phyloP scores from a whole-genome alignment of 2,113 vertebrate species.

The Australoheros scitulus region DNA sequence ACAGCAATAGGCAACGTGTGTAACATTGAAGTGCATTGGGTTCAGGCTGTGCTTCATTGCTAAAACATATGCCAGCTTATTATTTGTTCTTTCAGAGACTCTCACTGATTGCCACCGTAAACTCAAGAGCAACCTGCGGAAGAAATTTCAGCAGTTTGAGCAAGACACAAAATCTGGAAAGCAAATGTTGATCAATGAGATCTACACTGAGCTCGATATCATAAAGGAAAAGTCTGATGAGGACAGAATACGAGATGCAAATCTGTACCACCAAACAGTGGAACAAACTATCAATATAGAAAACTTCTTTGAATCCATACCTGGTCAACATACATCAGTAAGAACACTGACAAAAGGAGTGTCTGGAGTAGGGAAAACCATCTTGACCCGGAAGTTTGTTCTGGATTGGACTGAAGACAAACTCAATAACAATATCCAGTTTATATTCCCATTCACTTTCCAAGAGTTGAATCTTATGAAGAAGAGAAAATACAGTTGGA shows the following conservation, averaged over 20 bases:
- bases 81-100: background rate
- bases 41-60: background rate
- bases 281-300: background rate
- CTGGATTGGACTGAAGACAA: conserved; percentile 14
- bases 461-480: conserved; percentile 6
- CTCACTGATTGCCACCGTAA: background rate
- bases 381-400: background rate
- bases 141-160: background rate
- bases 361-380: conserved; percentile 18
- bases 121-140: background rate
- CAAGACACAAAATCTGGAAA: background rate
- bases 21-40: background rate
- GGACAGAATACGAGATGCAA: no score
- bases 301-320: background rate
- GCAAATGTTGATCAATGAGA: background rate
- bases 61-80: background rate
- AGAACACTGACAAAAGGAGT: background rate
- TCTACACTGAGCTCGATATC: background rate
- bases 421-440: background rate
- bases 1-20: background rate
- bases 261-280: background rate
- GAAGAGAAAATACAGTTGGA: background rate
- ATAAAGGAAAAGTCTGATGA: background rate
- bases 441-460: conserved; percentile 12
- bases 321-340: background rate